Evolutionary conservation across 2,888 invertebrate species (phyloP).

Genomic region (Leptarthrus brevirostris): DNA sequence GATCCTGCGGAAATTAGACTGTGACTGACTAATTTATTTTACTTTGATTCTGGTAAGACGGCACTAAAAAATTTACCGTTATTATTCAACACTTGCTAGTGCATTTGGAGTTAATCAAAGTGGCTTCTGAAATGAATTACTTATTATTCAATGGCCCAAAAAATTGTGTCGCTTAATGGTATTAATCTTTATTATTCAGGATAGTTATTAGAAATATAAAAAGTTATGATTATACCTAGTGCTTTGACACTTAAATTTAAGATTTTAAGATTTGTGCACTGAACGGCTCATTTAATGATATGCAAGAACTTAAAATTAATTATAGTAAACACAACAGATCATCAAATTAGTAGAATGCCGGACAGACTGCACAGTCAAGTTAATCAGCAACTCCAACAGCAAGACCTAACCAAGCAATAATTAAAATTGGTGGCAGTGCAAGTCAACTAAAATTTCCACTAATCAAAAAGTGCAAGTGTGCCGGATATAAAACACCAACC

Average conservation of each 20-base stretch:
- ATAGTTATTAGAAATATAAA: constrained; percentile 3
- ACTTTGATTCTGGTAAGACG: constrained; percentile 56
- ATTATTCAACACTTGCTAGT: constrained; percentile 25
- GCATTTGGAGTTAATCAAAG: no score
- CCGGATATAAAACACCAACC: no score
- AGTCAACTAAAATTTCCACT: no score
- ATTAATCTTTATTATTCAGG: background rate
- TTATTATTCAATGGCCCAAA: constrained; percentile 17
- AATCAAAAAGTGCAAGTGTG: no score
- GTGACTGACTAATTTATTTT: constrained; percentile 56
- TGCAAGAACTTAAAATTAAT: no score
- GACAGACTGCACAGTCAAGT: no score
- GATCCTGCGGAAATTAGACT: constrained; percentile 55
- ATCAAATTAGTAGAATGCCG: no score
- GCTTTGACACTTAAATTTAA: background rate
- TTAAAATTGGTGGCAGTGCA: no score
- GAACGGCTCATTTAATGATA: background rate
- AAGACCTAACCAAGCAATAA: no score
- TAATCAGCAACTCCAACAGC: no score
- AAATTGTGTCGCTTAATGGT: background rate
- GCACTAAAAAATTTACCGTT: constrained; percentile 53
- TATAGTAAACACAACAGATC: no score
- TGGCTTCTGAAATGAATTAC: background rate
- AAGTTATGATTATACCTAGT: background rate
- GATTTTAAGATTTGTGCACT: background rate